Evolutionary conservation across 2,797 vertebrate species (phyloP).

Genomic region (Phrynocephalus vlangalii): DNA sequence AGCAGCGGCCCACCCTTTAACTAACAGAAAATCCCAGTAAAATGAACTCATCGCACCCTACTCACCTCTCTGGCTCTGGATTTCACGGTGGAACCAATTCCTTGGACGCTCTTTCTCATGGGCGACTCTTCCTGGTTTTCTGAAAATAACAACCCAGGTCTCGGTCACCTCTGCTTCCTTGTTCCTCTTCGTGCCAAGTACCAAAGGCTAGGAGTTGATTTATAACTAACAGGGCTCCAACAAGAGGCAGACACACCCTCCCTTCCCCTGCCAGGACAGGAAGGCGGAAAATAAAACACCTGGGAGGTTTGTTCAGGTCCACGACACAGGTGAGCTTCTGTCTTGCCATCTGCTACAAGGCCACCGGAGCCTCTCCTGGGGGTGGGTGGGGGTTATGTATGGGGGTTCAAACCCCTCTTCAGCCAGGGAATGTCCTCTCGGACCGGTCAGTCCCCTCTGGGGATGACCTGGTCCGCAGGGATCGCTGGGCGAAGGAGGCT

Average conservation of each 20-base stretch:
- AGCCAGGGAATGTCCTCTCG: too few relatives aligned
- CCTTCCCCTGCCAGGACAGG: background rate
- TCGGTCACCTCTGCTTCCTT: conserved; percentile 8
- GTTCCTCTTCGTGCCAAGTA: conserved; percentile 13
- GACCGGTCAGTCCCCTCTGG: too few relatives aligned
- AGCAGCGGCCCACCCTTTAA: too few relatives aligned
- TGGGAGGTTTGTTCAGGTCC: background rate
- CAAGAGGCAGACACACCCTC: background rate
- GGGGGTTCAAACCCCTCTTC: too few relatives aligned
- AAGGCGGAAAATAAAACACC: background rate
- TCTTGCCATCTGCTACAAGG: too few relatives aligned
- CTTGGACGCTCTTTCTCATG: background rate
- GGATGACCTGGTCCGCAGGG: too few relatives aligned
- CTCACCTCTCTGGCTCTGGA: rapidly evolving
- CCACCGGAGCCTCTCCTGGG: too few relatives aligned
- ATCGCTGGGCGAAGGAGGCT: too few relatives aligned
- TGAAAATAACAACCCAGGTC: background rate
- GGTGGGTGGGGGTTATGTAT: too few relatives aligned
- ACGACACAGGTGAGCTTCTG: background rate
- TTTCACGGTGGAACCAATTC: background rate
- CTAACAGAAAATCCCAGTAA: background rate
- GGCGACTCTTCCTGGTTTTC: too few relatives aligned
- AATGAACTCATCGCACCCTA: too few relatives aligned
- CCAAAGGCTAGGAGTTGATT: background rate
- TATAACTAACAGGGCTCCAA: background rate